phyloP scores from a whole-genome alignment of 64 coral and sea anemone genomes.

The Acropora tenuis region DNA sequence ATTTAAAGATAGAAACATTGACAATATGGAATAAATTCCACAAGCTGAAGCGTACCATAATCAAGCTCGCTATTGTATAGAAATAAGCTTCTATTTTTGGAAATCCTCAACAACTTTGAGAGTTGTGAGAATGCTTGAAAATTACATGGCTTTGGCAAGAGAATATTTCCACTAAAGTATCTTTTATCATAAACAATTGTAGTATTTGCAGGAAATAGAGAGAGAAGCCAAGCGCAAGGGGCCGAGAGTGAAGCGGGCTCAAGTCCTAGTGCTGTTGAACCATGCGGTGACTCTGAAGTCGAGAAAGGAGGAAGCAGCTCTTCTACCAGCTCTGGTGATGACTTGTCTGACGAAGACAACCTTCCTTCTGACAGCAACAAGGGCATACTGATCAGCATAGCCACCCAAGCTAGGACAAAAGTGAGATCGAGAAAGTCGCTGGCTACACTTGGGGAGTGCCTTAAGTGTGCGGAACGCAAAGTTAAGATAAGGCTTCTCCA shows the following conservation, averaged over 20 bases:
- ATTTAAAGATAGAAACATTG: conserved; percentile 3
- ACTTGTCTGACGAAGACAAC: neutral
- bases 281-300: neutral
- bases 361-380: neutral
- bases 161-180: neutral
- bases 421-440: neutral
- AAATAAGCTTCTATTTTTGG: neutral
- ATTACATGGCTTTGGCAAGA: neutral
- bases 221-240: neutral
- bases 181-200: conserved; percentile 44
- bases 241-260: neutral
- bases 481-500: neutral
- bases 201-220: conserved; percentile 22
- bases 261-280: neutral
- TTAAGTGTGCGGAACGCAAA: no score
- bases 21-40: conserved; percentile 14
- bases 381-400: neutral
- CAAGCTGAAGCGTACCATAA: conserved; percentile 13
- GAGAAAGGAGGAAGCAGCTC: conserved; percentile 2
- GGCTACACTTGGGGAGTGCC: no score
- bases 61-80: conserved; percentile 9
- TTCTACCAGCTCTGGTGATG: conserved; percentile 9
- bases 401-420: neutral
- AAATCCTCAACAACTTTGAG: conserved; percentile 1
- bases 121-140: neutral